Percentiles rank a stretch among this genome's conserved stretches.
Conservation (phyloP, 1,140 invertebrate genomes). For the Dysdera silvatica region DNA sequence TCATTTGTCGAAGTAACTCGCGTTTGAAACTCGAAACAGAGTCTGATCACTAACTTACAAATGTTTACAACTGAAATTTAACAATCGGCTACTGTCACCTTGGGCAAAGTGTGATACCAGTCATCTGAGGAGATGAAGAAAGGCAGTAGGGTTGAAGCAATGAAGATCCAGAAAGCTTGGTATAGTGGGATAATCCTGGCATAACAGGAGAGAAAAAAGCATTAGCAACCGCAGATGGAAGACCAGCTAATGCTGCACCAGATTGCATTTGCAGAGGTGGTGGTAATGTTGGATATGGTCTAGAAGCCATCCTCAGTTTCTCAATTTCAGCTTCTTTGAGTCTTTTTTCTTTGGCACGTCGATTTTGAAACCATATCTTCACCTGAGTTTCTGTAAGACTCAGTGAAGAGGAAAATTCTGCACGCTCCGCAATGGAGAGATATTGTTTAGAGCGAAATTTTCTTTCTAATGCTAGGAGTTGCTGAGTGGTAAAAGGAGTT, state of each 20-base stretch:
- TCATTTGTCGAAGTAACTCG: too few relatives aligned
- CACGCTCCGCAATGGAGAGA: conserved; percentile 89
- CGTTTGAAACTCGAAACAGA: too few relatives aligned
- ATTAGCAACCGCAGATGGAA: conserved; percentile 21
- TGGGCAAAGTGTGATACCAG: conserved; percentile 18
- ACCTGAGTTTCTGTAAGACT: conserved; percentile 84
- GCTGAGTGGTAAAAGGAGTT: conserved; percentile 95
- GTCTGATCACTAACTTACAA: too few relatives aligned
- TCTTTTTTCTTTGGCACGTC: conserved; percentile 52
- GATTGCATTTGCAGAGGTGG: conserved; percentile 17
- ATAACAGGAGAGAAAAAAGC: conserved; percentile 19
- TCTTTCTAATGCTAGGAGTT: conserved; percentile 85
- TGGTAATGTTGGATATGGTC: conserved; percentile 23
- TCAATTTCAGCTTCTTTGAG: conserved; percentile 47
- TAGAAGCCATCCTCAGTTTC: conserved; percentile 43
- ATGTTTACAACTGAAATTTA: too few relatives aligned
- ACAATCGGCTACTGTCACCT: conserved; percentile 11
- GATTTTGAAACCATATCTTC: conserved; percentile 45
- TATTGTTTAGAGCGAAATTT: conserved; percentile 97
- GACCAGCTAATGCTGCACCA: conserved; percentile 1
- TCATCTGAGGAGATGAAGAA: conserved; percentile 21
- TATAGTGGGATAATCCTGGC: background rate
- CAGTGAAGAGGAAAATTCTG: conserved; percentile 89
- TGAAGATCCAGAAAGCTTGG: conserved; percentile 8
- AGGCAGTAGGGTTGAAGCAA: conserved; percentile 22